Percentiles rank a stretch among this genome's conserved stretches.
phyloP scores from a whole-genome alignment of 2,113 vertebrate genomes.

The Lasiurus cinereus region DNA sequence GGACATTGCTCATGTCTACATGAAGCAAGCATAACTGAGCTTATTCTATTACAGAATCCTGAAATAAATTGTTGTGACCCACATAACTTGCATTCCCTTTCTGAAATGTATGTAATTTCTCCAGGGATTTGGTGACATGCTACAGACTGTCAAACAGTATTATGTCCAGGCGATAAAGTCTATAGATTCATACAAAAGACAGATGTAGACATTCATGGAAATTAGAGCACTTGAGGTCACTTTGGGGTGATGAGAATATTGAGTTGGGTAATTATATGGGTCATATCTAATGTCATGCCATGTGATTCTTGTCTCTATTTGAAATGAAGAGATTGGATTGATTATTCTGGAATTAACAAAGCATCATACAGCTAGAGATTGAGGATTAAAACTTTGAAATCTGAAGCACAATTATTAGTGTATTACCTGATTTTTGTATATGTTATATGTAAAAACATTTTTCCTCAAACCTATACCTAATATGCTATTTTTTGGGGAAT shows the following conservation, averaged over 20 bases:
- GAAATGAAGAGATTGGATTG: neutral
- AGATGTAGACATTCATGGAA: neutral
- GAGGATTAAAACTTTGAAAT: neutral
- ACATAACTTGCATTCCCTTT: constrained; percentile 60
- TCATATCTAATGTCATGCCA: neutral
- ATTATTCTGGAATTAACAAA: neutral
- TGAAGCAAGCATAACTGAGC: neutral
- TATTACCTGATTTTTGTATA: neutral
- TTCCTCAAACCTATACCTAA: neutral
- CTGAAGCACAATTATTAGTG: neutral
- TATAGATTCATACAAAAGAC: neutral
- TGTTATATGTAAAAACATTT: neutral
- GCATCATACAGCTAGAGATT: neutral
- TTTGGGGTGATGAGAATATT: neutral
- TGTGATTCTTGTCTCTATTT: neutral
- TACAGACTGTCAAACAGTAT: neutral
- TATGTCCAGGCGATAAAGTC: neutral
- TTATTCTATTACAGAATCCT: neutral
- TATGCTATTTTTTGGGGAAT: neutral
- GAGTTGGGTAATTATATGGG: neutral
- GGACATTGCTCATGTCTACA: constrained; percentile 48
- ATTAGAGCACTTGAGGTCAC: neutral
- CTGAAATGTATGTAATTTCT: constrained; percentile 63
- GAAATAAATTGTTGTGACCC: constrained; percentile 64
- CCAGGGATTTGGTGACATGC: constrained; percentile 36